Evolutionary conservation across 2,797 vertebrate species (phyloP).

Genomic region (Lutjanus argentimaculatus): DNA sequence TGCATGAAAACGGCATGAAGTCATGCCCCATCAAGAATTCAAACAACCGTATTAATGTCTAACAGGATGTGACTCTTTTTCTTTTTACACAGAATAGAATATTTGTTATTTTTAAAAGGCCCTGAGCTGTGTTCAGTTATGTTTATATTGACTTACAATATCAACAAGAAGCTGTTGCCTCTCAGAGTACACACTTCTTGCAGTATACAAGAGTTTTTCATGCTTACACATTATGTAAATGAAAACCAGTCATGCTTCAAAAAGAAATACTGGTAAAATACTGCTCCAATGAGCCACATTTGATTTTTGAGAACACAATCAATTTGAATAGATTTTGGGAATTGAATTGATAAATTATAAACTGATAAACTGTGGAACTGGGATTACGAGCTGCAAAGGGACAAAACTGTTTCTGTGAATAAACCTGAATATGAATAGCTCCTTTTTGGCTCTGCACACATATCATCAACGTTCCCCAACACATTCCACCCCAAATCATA

Average conservation of each 20-base stretch:
- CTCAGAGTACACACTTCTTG: neutral
- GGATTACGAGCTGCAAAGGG: slow-evolving; percentile 37
- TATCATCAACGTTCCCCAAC: slow-evolving; percentile 35
- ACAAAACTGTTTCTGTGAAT: slow-evolving; percentile 52
- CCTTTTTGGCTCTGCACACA: slow-evolving; percentile 55
- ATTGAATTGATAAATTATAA: slow-evolving; percentile 67
- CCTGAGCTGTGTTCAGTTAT: neutral
- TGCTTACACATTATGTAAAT: slow-evolving; percentile 28
- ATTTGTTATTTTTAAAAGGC: neutral
- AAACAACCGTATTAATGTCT: neutral
- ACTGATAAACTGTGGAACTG: slow-evolving; percentile 58
- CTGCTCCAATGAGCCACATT: neutral
- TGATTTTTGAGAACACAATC: neutral
- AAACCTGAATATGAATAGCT: slow-evolving; percentile 51
- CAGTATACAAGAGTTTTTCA: slow-evolving; percentile 11
- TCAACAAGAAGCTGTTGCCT: slow-evolving; percentile 7
- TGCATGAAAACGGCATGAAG: neutral
- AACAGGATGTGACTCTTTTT: neutral
- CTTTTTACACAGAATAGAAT: neutral
- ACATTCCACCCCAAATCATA: neutral
- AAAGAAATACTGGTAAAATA: slow-evolving; percentile 3
- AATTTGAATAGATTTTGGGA: slow-evolving; percentile 25
- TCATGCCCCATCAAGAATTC: neutral
- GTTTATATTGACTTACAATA: neutral
- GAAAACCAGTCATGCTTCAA: neutral